Conservation (phyloP, 2,797 vertebrate species). For the Amniataba percoides region DNA sequence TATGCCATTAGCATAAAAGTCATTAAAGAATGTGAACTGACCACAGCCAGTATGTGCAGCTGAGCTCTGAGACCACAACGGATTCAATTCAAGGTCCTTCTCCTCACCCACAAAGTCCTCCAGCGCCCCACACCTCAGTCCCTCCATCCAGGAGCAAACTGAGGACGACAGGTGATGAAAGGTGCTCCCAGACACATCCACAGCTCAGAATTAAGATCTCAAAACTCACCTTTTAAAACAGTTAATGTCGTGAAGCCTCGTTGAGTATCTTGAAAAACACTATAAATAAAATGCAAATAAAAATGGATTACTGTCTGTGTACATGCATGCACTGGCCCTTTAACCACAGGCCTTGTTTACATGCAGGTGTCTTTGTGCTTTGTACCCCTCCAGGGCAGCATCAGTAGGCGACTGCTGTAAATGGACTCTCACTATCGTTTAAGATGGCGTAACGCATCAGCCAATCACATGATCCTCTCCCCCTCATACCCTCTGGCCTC, state of each 20-base stretch:
- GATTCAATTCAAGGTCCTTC: slow-evolving; percentile 9
- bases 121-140: too few species aligned
- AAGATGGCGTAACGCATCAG: slow-evolving; percentile 85
- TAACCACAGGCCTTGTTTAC: slow-evolving; percentile 41
- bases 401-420: slow-evolving; percentile 74
- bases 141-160: too few species aligned
- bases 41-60: background rate
- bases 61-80: slow-evolving; percentile 1
- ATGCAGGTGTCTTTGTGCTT: slow-evolving; percentile 47
- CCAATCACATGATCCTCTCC: slow-evolving; percentile 79
- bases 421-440: slow-evolving; percentile 85
- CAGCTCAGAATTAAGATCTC: background rate
- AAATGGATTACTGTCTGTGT: background rate
- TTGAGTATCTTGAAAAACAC: background rate
- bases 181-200: too few species aligned
- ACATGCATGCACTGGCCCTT: slow-evolving; percentile 11
- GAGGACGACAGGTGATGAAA: too few species aligned
- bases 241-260: background rate
- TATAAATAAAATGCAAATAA: background rate
- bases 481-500: slow-evolving; percentile 66
- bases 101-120: slow-evolving; percentile 6
- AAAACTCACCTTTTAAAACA: background rate
- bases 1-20: background rate
- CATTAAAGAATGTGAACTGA: background rate
- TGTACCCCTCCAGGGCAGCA: slow-evolving; percentile 47